Conservation (phyloP, 2,113 vertebrate species). For the Lagenorhynchus albirostris region DNA sequence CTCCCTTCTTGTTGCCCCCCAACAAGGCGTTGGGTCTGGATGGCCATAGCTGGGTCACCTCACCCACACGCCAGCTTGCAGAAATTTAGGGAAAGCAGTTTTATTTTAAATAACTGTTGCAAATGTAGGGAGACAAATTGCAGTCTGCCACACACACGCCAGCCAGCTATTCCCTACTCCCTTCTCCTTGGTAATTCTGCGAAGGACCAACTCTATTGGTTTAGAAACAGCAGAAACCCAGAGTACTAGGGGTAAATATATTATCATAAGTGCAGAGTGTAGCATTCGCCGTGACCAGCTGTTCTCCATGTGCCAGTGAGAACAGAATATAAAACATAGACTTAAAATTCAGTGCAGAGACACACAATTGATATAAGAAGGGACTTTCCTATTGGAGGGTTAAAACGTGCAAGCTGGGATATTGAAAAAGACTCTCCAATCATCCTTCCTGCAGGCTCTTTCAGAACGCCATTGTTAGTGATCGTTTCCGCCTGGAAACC, state of each 20-base stretch:
- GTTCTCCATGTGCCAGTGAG: neutral
- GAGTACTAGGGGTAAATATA: neutral
- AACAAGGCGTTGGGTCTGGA: rapidly evolving
- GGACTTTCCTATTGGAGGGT: neutral
- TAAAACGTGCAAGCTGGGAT: neutral
- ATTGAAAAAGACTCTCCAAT: neutral
- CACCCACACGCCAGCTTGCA: neutral
- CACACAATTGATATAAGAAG: neutral
- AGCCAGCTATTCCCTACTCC: neutral
- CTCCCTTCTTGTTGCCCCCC: neutral
- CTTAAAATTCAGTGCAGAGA: conserved; percentile 59
- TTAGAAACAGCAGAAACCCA: neutral
- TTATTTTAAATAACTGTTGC: neutral
- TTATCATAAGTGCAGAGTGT: neutral
- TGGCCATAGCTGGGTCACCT: neutral
- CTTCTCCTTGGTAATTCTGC: neutral
- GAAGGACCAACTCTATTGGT: neutral
- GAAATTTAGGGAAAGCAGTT: neutral
- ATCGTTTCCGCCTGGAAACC: conserved; percentile 15
- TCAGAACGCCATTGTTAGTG: neutral
- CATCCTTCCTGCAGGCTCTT: neutral
- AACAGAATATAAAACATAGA: conserved; percentile 47
- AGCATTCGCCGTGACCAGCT: neutral
- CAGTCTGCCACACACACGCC: neutral
- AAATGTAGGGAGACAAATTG: neutral